Evolutionary conservation across 2,888 invertebrate species (phyloP).

Genomic region (Orchesellides sinensis): DNA sequence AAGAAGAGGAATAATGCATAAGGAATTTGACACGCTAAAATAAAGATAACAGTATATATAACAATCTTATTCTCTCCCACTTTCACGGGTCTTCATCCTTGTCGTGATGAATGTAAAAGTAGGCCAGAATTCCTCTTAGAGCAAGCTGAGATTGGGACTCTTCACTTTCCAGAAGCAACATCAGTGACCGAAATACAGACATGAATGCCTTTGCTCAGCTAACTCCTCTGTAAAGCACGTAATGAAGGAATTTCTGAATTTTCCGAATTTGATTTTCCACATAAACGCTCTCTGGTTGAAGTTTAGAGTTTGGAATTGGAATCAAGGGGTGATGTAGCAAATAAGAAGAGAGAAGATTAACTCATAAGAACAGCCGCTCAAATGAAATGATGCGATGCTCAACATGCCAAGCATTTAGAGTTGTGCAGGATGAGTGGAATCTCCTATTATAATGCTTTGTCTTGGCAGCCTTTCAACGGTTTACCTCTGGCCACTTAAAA

Average conservation of each 20-base stretch:
- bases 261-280: slow-evolving; percentile 29
- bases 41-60: background rate
- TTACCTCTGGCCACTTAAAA: too few relatives aligned
- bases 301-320: slow-evolving; percentile 11
- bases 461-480: too few relatives aligned
- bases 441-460: too few relatives aligned
- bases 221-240: background rate
- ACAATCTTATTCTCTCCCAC: slow-evolving; percentile 6
- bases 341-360: slow-evolving; percentile 52
- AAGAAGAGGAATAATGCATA: slow-evolving; percentile 10
- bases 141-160: background rate
- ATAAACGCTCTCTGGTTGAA: slow-evolving; percentile 21
- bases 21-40: background rate
- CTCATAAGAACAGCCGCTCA: slow-evolving; percentile 38
- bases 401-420: too few relatives aligned
- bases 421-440: too few relatives aligned
- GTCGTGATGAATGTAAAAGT: slow-evolving; percentile 14
- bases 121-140: slow-evolving; percentile 1
- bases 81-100: background rate
- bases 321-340: slow-evolving; percentile 10
- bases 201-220: background rate
- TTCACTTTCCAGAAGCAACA: background rate
- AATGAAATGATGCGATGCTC: too few relatives aligned
- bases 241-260: slow-evolving; percentile 37
- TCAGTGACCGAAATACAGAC: background rate